A percentile compares a stretch with the other conserved stretches of the same genome.
Conservation (phyloP, 2,113 vertebrate species). For the Tupaia tana region DNA sequence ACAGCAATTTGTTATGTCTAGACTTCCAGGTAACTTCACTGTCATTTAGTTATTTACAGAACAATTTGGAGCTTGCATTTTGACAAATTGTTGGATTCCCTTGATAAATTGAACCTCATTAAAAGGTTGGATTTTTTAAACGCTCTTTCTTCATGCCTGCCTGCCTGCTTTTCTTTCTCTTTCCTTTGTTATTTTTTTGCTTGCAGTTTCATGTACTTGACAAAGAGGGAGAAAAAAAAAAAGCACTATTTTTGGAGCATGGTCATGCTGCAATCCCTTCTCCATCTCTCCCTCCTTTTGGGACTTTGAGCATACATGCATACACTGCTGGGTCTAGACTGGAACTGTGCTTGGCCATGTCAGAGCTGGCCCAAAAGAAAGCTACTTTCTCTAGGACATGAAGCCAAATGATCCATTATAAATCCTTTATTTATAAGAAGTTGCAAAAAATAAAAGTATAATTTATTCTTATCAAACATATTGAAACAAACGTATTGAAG, state of each 20-base stretch:
- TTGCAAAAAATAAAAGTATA: background rate
- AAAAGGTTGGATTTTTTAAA: background rate
- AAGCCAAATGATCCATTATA: background rate
- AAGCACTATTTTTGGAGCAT: too few relatives aligned
- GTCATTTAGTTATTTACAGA: conserved; percentile 22
- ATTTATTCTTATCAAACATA: background rate
- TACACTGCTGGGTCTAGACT: too few relatives aligned
- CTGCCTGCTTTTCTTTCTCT: too few relatives aligned
- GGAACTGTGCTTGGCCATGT: too few relatives aligned
- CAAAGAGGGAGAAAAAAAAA: too few relatives aligned
- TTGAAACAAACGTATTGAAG: background rate
- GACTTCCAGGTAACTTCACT: conserved; percentile 18
- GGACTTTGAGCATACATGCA: too few relatives aligned
- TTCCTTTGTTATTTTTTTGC: too few relatives aligned
- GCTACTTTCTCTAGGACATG: background rate
- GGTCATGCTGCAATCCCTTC: too few relatives aligned
- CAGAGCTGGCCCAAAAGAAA: background rate
- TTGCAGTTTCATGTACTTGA: too few relatives aligned
- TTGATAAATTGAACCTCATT: conserved; percentile 42
- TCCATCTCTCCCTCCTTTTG: too few relatives aligned
- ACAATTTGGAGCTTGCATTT: background rate
- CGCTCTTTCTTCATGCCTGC: too few relatives aligned
- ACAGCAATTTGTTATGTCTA: background rate
- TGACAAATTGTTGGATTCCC: background rate
- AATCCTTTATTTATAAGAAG: conserved; percentile 31